Base-by-base conservation (phyloP, 92 coral and sea anemone genomes). In the Galaxea fascicularis region DNA sequence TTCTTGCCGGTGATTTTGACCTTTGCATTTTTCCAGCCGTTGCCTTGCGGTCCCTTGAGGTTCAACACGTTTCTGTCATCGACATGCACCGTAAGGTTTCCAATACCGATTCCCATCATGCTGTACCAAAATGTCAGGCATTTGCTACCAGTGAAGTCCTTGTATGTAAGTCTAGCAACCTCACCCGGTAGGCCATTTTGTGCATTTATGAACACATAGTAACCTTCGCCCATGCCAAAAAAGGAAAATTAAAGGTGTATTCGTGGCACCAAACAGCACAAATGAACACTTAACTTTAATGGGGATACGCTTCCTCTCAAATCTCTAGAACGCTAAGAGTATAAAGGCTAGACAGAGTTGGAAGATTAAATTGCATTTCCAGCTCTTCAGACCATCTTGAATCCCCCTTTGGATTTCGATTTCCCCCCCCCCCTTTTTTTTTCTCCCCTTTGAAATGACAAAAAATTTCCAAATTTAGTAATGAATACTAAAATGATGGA, bases 101-200 rank as follows among this genome's bases (percentile, higher is more conserved):
- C 87, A 18, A 81, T 71, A 10, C 45, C 57, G 0, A 20, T 67
- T 63, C 93, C 93, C 10, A 20, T 26, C 80, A 90, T 85, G 41
- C 20, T 69, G 73, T 90, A 90, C 93, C 90, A 90, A 75, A 90
- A 80, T 4, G 90, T 63, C 80, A 63, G 76, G 66, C 79, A 85
- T 51, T 74, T 69, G 11, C 70, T 64, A 7, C 87, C 90, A 7
- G 67, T 65, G 80, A 80, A 90, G 5, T 60, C 41, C 8, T 74
- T 57, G 7, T 73, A 81, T 4, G 80, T 22, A 45, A 88, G 80
- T 14, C 64, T 78, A 41, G 90, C 90, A 21, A 39, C 56, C 0
- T 66, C 74, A 25, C 65, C 60, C 4, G 0, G 10, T 26, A 12
- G n/a, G 14, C 89, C 87, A 13, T 66, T 59, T 1, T 2, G 39